A percentile compares a stretch with the other conserved stretches of the same genome.
Evolutionary conservation across 2,888 invertebrate species (phyloP).

Genomic region (Abrostola triplasia): DNA sequence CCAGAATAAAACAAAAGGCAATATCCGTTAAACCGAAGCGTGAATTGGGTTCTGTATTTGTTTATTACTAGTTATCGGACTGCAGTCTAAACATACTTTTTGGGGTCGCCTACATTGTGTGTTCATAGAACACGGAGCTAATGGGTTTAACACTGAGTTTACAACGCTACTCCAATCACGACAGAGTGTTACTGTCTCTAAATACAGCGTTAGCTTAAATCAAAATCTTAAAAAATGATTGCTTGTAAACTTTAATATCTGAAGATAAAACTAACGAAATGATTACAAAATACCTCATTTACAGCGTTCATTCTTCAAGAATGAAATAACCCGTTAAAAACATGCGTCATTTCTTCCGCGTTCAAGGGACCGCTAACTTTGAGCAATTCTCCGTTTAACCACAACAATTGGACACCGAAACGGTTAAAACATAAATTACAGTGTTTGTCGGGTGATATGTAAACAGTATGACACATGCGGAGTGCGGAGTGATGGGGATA

Average conservation of each 20-base stretch:
- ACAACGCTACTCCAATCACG: too few species aligned
- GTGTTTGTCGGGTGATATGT: constrained; percentile 20
- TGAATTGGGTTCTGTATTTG: constrained; percentile 34
- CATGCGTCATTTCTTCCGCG: constrained; percentile 18
- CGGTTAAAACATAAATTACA: constrained; percentile 14
- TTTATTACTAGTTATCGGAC: constrained; percentile 29
- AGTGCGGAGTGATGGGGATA: constrained; percentile 49
- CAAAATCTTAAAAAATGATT: too few species aligned
- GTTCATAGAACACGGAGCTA: too few species aligned
- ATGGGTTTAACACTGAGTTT: too few species aligned
- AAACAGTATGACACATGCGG: constrained; percentile 52
- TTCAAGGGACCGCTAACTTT: constrained; percentile 14
- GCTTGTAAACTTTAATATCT: neutral
- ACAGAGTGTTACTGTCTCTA: too few species aligned
- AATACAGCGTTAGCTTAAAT: too few species aligned
- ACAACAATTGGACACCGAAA: constrained; percentile 23
- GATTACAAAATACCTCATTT: constrained; percentile 32
- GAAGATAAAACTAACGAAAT: constrained; percentile 1
- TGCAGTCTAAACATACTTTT: constrained; percentile 20
- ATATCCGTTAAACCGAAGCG: constrained; percentile 41
- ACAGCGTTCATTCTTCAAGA: constrained; percentile 9
- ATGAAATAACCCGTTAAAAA: constrained; percentile 14
- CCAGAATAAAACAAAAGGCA: constrained; percentile 44
- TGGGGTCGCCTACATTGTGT: constrained; percentile 7
- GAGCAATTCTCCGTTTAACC: constrained; percentile 30